These are phyloP conservation scores for Leptonema lineaticorne DNA, from an alignment of 1,140 invertebrate genomes.

Conservation along the genomic window DNA sequence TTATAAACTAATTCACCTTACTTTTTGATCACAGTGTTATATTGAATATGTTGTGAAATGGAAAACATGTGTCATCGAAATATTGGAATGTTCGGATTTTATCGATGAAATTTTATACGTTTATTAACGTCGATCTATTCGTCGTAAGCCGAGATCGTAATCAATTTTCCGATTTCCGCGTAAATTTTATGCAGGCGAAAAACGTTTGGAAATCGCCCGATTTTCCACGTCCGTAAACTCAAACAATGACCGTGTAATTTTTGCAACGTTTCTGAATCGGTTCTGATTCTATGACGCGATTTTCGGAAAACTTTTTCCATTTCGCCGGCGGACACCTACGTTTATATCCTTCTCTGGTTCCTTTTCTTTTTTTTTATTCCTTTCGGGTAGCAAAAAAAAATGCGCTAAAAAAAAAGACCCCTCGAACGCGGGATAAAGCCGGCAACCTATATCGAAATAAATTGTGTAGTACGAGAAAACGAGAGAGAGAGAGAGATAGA, in stretches of 20 bases:
- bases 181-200: too few species aligned
- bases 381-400: too few species aligned
- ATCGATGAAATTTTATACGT: too few species aligned
- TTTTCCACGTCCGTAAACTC: conserved; percentile 16
- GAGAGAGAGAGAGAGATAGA: not conserved
- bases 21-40: too few species aligned
- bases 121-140: too few species aligned
- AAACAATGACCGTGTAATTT: conserved; percentile 23
- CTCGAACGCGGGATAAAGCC: not conserved
- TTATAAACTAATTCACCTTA: too few species aligned
- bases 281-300: not conserved
- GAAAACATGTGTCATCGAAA: too few species aligned
- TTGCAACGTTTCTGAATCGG: conserved; percentile 13
- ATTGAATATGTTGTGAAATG: too few species aligned
- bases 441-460: not conserved
- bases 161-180: too few species aligned
- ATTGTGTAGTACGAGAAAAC: not conserved
- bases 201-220: not conserved
- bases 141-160: too few species aligned
- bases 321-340: not conserved
- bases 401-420: not conserved
- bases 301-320: conserved; percentile 1
- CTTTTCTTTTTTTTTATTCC: too few species aligned
- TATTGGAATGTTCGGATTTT: too few species aligned
- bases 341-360: conserved; percentile 3